Conservation (phyloP, 2,113 vertebrate genomes). For the Recurvirostra avosetta region DNA sequence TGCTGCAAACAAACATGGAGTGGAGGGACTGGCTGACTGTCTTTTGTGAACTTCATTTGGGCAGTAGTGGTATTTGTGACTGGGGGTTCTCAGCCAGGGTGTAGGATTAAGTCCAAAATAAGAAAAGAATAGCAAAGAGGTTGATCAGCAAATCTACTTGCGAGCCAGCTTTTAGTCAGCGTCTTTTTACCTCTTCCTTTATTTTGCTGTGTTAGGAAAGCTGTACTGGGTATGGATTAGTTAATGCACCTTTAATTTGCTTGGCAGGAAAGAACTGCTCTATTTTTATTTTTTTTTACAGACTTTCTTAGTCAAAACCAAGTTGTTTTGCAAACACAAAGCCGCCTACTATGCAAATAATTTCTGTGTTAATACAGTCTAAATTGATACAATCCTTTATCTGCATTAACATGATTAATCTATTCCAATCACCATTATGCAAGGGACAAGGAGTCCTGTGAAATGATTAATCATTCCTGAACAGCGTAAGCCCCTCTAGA, state of each 20-base stretch:
- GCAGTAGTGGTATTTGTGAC: neutral
- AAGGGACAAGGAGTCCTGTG: conserved; percentile 61
- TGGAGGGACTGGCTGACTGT: neutral
- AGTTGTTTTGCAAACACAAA: conserved; percentile 63
- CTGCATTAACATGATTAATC: conserved; percentile 74
- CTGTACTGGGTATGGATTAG: neutral
- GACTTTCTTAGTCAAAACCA: conserved; percentile 6
- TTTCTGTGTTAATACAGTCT: conserved; percentile 60
- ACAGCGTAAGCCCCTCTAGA: conserved; percentile 65
- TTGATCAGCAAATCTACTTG: neutral
- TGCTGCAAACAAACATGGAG: neutral
- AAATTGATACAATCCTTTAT: conserved; percentile 69
- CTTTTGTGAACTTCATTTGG: neutral
- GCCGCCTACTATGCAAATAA: conserved; percentile 71
- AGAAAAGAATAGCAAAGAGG: neutral
- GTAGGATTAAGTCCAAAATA: neutral
- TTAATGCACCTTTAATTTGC: conserved; percentile 22
- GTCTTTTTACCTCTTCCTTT: neutral
- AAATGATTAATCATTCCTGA: conserved; percentile 77
- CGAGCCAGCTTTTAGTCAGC: neutral
- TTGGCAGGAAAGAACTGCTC: neutral
- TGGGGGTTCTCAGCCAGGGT: neutral
- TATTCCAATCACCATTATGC: conserved; percentile 68
- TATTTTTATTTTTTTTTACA: neutral
- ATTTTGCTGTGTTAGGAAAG: neutral